phyloP scores from a whole-genome alignment of 2,888 invertebrate genomes.

The Chrysopilus asiliformis region DNA sequence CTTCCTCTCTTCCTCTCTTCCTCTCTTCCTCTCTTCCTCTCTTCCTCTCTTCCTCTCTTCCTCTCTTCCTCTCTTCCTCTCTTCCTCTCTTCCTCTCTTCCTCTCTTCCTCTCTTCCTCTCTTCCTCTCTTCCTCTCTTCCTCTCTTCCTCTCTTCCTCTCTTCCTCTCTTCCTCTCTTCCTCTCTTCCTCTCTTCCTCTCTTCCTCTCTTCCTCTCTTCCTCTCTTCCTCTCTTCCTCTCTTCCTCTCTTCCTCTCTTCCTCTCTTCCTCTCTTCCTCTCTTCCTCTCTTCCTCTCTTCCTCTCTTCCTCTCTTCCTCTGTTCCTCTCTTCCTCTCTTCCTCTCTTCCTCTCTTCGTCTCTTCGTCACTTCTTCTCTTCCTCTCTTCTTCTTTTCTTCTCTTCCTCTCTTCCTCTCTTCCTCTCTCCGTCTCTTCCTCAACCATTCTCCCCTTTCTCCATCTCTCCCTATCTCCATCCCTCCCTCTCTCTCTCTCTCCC shows the following conservation, averaged over 20 bases:
- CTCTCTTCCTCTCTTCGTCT: too few species aligned
- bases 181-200: not conserved
- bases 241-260: not conserved
- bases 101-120: not conserved
- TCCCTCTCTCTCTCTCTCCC: too few species aligned
- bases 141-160: not conserved
- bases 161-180: not conserved
- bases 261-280: too few species aligned
- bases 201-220: not conserved
- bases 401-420: too few species aligned
- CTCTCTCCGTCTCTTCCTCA: too few species aligned
- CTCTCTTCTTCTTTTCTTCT: too few species aligned
- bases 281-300: too few species aligned
- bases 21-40: not conserved
- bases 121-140: not conserved
- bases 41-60: not conserved
- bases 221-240: not conserved
- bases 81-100: not conserved
- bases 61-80: not conserved
- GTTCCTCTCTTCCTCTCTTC: too few species aligned
- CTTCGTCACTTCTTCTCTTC: too few species aligned
- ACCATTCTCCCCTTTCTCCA: too few species aligned
- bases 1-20: not conserved
- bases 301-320: too few species aligned
- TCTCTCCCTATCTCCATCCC: too few species aligned